Evolutionary conservation across 2,888 invertebrate species (phyloP).

Genomic region (Conomelus anceps): DNA sequence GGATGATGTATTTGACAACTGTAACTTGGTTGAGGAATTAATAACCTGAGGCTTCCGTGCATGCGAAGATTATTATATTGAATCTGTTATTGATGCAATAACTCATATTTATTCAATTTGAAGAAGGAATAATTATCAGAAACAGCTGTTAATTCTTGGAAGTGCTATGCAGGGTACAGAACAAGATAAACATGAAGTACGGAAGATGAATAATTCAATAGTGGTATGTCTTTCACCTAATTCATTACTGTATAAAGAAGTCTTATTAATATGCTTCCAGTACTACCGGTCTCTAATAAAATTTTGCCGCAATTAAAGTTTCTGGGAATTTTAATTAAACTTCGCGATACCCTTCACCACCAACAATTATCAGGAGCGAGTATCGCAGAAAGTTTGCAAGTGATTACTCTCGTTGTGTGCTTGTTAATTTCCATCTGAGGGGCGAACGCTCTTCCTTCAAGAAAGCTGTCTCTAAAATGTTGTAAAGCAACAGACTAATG

Average conservation of each 20-base stretch:
- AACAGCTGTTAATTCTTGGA: not conserved
- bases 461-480: not conserved
- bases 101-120: no score
- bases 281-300: not conserved
- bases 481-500: not conserved
- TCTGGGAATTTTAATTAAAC: not conserved
- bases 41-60: no score
- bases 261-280: not conserved
- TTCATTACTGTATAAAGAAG: not conserved
- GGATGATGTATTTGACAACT: no score
- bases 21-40: no score
- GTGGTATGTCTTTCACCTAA: not conserved
- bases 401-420: not conserved
- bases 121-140: no score
- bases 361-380: not conserved
- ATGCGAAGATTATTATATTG: no score
- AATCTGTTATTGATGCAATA: no score
- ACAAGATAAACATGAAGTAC: not conserved
- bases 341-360: not conserved
- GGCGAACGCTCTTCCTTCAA: not conserved
- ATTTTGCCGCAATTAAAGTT: not conserved
- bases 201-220: not conserved
- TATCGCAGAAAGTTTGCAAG: not conserved
- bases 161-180: not conserved
- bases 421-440: not conserved